Percentiles rank a stretch among this genome's conserved stretches.
Conservation (phyloP, 2,797 vertebrate species). For the Urocyon cinereoargenteus region DNA sequence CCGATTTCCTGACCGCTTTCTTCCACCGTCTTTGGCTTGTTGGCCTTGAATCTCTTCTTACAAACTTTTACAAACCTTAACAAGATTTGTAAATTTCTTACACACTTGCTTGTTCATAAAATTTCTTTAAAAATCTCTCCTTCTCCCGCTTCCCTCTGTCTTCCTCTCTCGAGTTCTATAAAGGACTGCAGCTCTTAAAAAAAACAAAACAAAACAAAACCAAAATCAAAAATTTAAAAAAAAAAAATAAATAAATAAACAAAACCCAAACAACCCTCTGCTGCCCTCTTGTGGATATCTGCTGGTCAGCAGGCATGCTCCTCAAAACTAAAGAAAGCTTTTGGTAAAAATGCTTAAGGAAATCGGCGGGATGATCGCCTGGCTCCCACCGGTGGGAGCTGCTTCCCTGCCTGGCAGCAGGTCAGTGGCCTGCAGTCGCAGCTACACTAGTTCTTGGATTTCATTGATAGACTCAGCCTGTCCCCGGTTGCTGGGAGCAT, state of each 20-base stretch:
- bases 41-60: neutral
- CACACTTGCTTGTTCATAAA: neutral
- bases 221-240: neutral
- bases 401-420: neutral
- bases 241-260: neutral
- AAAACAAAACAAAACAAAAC: neutral
- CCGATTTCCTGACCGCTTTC: neutral
- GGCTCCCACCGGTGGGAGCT: neutral
- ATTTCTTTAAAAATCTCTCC: neutral
- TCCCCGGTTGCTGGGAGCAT: neutral
- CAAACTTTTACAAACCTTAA: neutral
- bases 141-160: neutral
- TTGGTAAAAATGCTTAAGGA: neutral
- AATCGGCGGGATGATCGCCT: neutral
- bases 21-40: neutral
- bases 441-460: neutral
- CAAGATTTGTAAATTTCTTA: neutral
- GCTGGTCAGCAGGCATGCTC: neutral
- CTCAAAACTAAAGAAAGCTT: neutral
- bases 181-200: neutral
- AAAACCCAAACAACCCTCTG: neutral
- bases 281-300: constrained; percentile 41
- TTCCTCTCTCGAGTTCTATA: neutral
- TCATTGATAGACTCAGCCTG: neutral
- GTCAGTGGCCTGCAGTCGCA: neutral